Evolutionary conservation across 1,140 invertebrate genomes (phyloP), one percentile per base, ranked within the genome.

Genomic region (Hylaeus volcanicus): DNA sequence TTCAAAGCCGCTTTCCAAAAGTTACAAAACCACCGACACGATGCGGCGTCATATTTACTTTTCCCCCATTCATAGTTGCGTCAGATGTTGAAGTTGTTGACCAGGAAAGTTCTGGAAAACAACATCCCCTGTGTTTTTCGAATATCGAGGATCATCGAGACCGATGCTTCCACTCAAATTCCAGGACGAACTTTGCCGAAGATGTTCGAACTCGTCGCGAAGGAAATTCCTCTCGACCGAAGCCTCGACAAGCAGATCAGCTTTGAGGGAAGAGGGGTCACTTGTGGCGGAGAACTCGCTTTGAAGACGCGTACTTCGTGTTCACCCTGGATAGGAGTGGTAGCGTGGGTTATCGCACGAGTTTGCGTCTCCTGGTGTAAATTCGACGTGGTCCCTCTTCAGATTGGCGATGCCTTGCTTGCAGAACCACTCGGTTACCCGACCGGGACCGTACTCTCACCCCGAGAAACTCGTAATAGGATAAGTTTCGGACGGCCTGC

Each of bases 401-500:
- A 84, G 82, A 85, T 70, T 81, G 79, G 41, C 79, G 74, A 68
- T 73, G 74, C n/a, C 15, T 58, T 11, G 66, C 15, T 53, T 8
- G 63, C 66, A 60, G 55, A 39, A 37, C 71, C 58, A 53, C 77
- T 82, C 70, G 77, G 74, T 81, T 78, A 65, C 64, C 69, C 61
- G 53, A 75, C 69, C 80, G 80, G 82, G 41, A 70, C 55, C 61
- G 64, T n/a, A 9, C 26, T 51, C 58, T 53, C n/a, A 14, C 26
- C 2, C 15, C 55, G 45, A 26, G 79, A 88, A 85, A 83, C 86
- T 83, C 72, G 86, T 89, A 89, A 89, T 89, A 86, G 89, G 88
- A 89, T 90, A 90, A 90, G 89, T 90, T 90, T 79, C 80, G 83
- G 79, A 79, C 86, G 82, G 83, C 70, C 80, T 77, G 83, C 85